Percentiles rank a stretch among this genome's conserved stretches.
These are phyloP conservation scores for Holotrichia oblita DNA, from an alignment of 1,140 invertebrate genomes.

Conservation along the genomic window DNA sequence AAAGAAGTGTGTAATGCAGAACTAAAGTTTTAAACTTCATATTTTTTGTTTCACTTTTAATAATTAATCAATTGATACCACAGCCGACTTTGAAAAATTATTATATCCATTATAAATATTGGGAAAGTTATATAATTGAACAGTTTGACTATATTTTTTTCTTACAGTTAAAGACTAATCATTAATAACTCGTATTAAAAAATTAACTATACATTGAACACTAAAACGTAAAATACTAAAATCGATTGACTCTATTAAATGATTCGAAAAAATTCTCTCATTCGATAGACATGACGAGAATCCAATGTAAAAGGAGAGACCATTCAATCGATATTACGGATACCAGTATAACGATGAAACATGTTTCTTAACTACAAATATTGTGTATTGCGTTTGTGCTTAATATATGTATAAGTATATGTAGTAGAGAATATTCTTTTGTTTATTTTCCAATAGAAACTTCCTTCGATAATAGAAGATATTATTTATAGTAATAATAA, in stretches of 20 bases:
- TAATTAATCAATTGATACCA: slow-evolving; percentile 35
- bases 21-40: neutral
- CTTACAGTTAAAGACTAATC: slow-evolving; percentile 14
- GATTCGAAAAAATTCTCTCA: neutral
- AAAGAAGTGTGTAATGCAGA: neutral
- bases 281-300: neutral
- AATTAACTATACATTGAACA: slow-evolving; percentile 13
- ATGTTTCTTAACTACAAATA: slow-evolving; percentile 31
- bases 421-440: slow-evolving; percentile 15
- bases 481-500: neutral
- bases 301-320: neutral
- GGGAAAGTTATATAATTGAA: slow-evolving; percentile 32
- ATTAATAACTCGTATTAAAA: slow-evolving; percentile 14
- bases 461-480: slow-evolving; percentile 18
- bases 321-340: slow-evolving; percentile 11
- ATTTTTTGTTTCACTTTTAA: slow-evolving; percentile 21
- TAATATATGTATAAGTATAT: slow-evolving; percentile 33
- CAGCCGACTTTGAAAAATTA: slow-evolving; percentile 35
- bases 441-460: slow-evolving; percentile 15
- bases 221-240: neutral
- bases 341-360: slow-evolving; percentile 25
- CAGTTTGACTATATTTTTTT: slow-evolving; percentile 19
- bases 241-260: neutral
- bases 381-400: slow-evolving; percentile 34
- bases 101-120: slow-evolving; percentile 29